Conservation (phyloP, 2,888 invertebrate species). For the Ophioninae sp. region DNA sequence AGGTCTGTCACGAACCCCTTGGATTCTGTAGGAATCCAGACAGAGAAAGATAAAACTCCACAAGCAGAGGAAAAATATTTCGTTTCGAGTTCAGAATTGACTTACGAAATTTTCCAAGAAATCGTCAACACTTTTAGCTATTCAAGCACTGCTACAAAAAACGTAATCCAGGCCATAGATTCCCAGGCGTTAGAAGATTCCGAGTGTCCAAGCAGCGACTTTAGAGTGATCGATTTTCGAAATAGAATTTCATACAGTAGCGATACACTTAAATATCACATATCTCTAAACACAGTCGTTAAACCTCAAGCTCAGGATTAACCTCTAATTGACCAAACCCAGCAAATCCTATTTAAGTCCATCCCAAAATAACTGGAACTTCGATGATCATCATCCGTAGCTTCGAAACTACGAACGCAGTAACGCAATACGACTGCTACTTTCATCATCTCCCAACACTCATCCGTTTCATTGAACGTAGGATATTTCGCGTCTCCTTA, state of each 20-base stretch:
- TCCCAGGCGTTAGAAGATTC: background rate
- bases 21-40: constrained; percentile 15
- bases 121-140: background rate
- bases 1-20: constrained; percentile 11
- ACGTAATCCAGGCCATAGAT: background rate
- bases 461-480: too few relatives aligned
- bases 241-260: too few relatives aligned
- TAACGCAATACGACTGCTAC: too few relatives aligned
- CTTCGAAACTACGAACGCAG: background rate
- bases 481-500: background rate
- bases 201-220: too few relatives aligned
- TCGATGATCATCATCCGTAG: background rate
- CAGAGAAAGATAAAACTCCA: background rate
- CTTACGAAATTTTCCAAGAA: background rate
- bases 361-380: background rate
- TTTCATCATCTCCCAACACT: too few relatives aligned
- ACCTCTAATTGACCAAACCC: too few relatives aligned
- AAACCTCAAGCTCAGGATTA: too few relatives aligned
- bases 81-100: background rate
- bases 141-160: background rate
- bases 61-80: background rate
- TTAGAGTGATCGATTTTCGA: too few relatives aligned
- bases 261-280: too few relatives aligned
- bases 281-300: too few relatives aligned
- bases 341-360: background rate